Conservation (phyloP, 2,888 invertebrate species). For the Eretmocerus hayati region DNA sequence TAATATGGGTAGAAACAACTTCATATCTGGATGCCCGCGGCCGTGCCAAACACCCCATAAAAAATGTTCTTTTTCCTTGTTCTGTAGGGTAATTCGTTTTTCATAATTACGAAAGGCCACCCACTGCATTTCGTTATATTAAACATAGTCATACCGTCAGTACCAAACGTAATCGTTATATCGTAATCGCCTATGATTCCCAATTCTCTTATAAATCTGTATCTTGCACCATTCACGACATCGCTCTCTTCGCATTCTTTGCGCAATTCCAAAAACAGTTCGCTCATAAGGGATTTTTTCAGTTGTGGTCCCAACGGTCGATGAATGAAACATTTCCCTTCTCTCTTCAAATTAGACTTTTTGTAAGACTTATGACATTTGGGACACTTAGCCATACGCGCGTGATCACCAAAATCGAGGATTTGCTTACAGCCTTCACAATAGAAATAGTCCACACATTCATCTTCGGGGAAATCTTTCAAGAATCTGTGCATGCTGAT, state of each 20-base stretch:
- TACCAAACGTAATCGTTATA: slow-evolving; percentile 19
- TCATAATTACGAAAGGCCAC: slow-evolving; percentile 19
- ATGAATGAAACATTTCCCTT: slow-evolving; percentile 6
- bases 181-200: slow-evolving; percentile 12
- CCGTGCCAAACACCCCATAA: slow-evolving; percentile 18
- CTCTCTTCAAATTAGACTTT: slow-evolving; percentile 1
- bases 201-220: neutral
- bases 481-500: slow-evolving; percentile 7
- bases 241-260: slow-evolving; percentile 1
- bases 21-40: slow-evolving; percentile 3
- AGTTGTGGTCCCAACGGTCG: slow-evolving; percentile 8
- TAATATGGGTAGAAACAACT: slow-evolving; percentile 10
- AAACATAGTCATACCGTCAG: slow-evolving; percentile 16
- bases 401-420: neutral
- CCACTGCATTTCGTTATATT: slow-evolving; percentile 17
- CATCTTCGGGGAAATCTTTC: slow-evolving; percentile 1
- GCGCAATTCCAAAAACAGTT: slow-evolving; percentile 8
- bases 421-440: slow-evolving; percentile 6
- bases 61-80: slow-evolving; percentile 17
- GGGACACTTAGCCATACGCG: neutral
- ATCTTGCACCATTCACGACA: slow-evolving; percentile 2
- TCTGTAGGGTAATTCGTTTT: slow-evolving; percentile 21
- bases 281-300: slow-evolving; percentile 1
- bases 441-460: slow-evolving; percentile 1
- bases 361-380: slow-evolving; percentile 1